These are phyloP conservation scores for Perognathus longimembris DNA, from an alignment of 2,113 vertebrate species.

Conservation along the genomic window DNA sequence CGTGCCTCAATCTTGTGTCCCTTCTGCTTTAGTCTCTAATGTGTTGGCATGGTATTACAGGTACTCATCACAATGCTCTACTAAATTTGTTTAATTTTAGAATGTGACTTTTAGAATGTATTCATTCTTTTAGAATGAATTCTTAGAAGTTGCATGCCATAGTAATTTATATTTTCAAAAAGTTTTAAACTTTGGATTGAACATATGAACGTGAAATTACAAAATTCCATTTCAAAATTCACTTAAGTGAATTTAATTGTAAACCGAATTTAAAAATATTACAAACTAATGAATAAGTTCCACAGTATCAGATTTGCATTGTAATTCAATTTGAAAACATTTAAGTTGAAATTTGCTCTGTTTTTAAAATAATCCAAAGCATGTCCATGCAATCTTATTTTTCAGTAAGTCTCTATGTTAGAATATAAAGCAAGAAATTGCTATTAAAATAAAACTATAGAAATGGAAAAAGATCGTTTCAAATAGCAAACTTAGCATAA, in stretches of 20 bases:
- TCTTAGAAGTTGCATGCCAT: conserved; percentile 11
- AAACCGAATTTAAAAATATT: conserved; percentile 12
- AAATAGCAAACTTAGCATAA: background rate
- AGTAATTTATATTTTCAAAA: conserved; percentile 30
- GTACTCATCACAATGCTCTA: too few species aligned
- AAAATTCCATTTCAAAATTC: background rate
- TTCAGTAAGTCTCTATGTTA: conserved; percentile 13
- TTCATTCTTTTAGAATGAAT: conserved; percentile 34
- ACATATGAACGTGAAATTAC: background rate
- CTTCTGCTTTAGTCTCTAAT: too few species aligned
- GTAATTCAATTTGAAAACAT: conserved; percentile 23
- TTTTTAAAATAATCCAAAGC: background rate
- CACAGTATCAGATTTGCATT: background rate
- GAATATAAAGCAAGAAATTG: background rate
- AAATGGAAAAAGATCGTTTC: background rate
- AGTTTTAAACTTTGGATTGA: conserved; percentile 36
- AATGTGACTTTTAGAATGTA: too few species aligned
- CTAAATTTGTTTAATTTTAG: conserved; percentile 39
- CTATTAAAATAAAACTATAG: background rate
- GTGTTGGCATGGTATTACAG: too few species aligned
- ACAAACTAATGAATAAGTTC: background rate
- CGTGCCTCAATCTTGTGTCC: too few species aligned
- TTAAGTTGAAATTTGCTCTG: conserved; percentile 19
- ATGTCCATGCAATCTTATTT: background rate
- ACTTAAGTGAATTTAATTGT: conserved; percentile 33